Base-by-base conservation (phyloP, 2,888 invertebrate species). In the Morpho deidamia region DNA sequence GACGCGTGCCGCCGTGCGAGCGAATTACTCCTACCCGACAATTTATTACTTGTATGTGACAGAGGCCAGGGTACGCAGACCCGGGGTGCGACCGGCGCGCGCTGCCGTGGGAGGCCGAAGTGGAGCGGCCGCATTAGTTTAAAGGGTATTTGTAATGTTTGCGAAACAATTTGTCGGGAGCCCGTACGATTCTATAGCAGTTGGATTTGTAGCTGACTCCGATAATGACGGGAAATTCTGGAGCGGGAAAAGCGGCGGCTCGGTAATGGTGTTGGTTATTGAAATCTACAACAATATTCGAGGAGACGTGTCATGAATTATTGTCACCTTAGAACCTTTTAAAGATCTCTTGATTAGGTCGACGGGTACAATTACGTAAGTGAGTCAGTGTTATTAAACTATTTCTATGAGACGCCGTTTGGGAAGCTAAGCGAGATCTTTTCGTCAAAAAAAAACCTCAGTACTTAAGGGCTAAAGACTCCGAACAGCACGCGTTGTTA, bases 41-140 rank as follows among this genome's bases (percentile, higher is more conserved):
- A 76, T 77, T 74, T 76, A 78, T 78, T 73, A 81, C 79, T 76
- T 74, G 80, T 79, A 73, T 81, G 84, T 80, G 79, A 76, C 78
- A 74, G 64, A 64, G 58, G 51, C 82, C 78, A 72, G 60, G 44
- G 2, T 44, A 47, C 8, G 12, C n/a, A 56, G 80, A 70, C 54
- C 78, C 53, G 45, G 53, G 9, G 10, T 23, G 51, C 51, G 44
- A 14, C 52, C 44, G 48, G 51, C 48, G 8, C 33, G 4, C 14
- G 7, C 11, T 12, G 11, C 14, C 23, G 38, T 7, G 43, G 53
- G 50, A 60, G 75, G 47, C 69, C 76, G 45, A 23, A 33, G 53
- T 12, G 38, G 7, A 33, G 54, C 73, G 83, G 84, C 61, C 77
- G 70, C 80, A 76, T 83, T 78, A 77, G 68, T 71, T 67, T 65